Percentiles rank a stretch among this genome's conserved stretches.
Evolutionary conservation across 2,797 vertebrate genomes (phyloP).

Genomic region (Alca torda): DNA sequence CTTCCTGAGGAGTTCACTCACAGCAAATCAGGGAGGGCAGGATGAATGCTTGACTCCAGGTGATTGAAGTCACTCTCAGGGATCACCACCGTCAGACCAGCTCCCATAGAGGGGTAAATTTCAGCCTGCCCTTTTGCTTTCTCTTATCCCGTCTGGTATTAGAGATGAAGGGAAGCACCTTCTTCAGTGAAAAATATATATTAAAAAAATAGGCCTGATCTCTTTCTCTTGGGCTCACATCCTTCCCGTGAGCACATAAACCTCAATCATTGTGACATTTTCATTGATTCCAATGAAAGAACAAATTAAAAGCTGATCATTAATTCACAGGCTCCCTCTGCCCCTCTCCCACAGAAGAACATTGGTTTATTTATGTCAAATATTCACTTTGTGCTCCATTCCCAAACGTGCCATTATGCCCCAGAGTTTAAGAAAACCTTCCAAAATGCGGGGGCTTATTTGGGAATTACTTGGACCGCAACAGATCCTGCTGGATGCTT

Average conservation of each 20-base stretch:
- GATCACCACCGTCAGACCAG: background rate
- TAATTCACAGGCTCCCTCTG: conserved; percentile 20
- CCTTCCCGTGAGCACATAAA: conserved; percentile 19
- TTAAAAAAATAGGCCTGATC: background rate
- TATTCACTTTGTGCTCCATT: background rate
- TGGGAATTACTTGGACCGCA: background rate
- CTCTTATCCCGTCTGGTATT: background rate
- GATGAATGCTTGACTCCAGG: background rate
- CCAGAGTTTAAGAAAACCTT: background rate
- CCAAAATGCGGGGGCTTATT: background rate
- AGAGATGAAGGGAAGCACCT: background rate
- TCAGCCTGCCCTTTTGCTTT: background rate
- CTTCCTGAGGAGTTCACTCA: background rate
- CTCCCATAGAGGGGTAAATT: background rate
- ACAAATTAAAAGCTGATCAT: conserved; percentile 57
- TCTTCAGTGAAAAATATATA: background rate
- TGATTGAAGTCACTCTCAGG: background rate
- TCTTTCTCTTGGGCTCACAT: background rate
- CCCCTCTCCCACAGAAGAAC: background rate
- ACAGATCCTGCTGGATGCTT: background rate
- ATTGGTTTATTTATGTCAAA: background rate
- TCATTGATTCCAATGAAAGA: conserved; percentile 44
- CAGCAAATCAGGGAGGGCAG: background rate
- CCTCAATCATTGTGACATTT: conserved; percentile 46
- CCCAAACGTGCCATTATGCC: fast-evolving